Evolutionary conservation across 2,113 vertebrate species (phyloP).

Genomic region (Neogale vison): DNA sequence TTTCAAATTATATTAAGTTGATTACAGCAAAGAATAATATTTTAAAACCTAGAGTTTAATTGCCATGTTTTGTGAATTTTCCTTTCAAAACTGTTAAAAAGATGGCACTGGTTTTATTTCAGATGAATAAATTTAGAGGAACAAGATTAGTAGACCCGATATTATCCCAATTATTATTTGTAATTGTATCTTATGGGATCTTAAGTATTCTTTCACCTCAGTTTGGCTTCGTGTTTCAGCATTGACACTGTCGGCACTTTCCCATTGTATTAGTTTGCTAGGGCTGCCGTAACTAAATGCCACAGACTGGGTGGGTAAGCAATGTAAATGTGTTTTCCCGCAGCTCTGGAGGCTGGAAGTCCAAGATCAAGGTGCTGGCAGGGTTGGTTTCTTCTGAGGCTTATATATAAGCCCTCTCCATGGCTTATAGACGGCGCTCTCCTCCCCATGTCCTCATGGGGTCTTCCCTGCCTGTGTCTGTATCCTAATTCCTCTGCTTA

Average conservation of each 20-base stretch:
- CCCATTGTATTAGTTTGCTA: neutral
- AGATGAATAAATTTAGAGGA: neutral
- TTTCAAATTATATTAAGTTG: neutral
- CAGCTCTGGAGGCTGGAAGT: neutral
- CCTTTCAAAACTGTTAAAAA: neutral
- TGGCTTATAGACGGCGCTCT: neutral
- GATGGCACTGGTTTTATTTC: neutral
- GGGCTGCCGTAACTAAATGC: neutral
- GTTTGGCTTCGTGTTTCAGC: neutral
- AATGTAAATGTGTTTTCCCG: neutral
- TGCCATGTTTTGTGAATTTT: neutral
- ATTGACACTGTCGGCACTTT: neutral
- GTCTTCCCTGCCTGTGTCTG: neutral
- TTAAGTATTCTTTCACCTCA: neutral
- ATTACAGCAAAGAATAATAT: neutral
- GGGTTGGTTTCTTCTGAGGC: neutral
- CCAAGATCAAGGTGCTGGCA: neutral
- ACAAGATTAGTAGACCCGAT: neutral
- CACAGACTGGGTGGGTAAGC: neutral
- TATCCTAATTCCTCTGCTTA: neutral
- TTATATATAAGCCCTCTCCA: no score
- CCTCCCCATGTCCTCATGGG: neutral
- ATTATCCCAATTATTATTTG: neutral
- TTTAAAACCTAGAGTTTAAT: conserved; percentile 16
- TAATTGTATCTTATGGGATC: neutral